phyloP scores from a whole-genome alignment of 2,888 invertebrate genomes.

The Notocelia uddmanniana region DNA sequence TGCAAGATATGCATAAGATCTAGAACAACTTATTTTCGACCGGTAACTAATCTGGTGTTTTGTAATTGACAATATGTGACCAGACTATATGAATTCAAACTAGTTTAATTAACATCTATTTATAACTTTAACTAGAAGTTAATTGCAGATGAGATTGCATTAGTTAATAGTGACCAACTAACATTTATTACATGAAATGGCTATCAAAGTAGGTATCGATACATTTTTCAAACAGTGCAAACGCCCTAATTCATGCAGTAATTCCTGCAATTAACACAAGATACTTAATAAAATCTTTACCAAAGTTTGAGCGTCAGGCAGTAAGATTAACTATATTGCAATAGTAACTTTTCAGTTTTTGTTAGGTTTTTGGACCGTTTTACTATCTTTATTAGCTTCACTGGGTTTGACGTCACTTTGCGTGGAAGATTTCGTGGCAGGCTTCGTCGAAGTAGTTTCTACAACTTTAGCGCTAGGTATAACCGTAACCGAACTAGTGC shows the following conservation, averaged over 20 bases:
- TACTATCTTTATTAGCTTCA: constrained; percentile 55
- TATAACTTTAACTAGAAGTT: not conserved
- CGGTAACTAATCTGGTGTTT: not conserved
- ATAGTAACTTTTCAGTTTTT: not conserved
- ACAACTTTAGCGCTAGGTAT: constrained; percentile 40
- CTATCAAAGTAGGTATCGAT: not conserved
- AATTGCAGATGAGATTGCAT: constrained; percentile 1
- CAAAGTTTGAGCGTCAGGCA: constrained; percentile 26
- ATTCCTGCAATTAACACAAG: not conserved
- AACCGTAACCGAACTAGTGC: constrained; percentile 41
- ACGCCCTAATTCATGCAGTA: constrained; percentile 3
- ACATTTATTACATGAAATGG: not conserved
- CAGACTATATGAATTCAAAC: constrained; percentile 12
- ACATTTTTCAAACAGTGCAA: constrained; percentile 1
- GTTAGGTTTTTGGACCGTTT: constrained; percentile 48
- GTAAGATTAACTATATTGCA: constrained; percentile 1
- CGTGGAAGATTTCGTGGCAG: constrained; percentile 31
- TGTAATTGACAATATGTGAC: constrained; percentile 21
- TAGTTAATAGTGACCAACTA: constrained; percentile 1
- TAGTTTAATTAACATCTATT: not conserved
- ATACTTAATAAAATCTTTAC: constrained; percentile 18
- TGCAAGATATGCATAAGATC: not conserved
- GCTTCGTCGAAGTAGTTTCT: constrained; percentile 46
- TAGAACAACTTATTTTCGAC: not conserved
- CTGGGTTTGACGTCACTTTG: constrained; percentile 54